Percentiles rank a stretch among this genome's conserved stretches.
Conservation (phyloP, 2,888 invertebrate genomes). For the Campoplex nolae region DNA sequence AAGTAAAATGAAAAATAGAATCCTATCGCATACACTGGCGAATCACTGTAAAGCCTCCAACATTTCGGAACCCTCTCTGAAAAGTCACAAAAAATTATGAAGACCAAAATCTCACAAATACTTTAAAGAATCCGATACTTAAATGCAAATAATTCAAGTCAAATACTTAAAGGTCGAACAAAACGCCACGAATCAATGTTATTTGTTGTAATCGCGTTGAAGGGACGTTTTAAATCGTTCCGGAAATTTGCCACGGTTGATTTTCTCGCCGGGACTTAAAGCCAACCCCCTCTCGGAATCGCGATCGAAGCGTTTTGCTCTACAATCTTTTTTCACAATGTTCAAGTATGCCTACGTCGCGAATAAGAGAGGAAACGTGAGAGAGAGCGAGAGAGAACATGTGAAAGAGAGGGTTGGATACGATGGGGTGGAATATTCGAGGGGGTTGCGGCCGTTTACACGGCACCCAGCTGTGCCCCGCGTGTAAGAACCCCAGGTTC, state of each 20-base stretch:
- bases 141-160: conserved; percentile 10
- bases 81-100: not conserved
- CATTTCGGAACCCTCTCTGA: not conserved
- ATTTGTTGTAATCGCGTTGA: conserved; percentile 31
- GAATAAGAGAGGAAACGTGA: not conserved
- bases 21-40: too few relatives aligned
- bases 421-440: not conserved
- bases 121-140: not conserved
- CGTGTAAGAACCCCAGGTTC: conserved; percentile 63
- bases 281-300: conserved; percentile 1
- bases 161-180: not conserved
- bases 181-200: conserved; percentile 40
- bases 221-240: conserved; percentile 55
- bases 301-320: conserved; percentile 47
- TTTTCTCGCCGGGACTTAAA: conserved; percentile 46
- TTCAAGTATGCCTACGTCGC: conserved; percentile 27
- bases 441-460: conserved; percentile 69
- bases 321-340: conserved; percentile 57
- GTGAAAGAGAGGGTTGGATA: conserved; percentile 5
- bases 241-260: conserved; percentile 41
- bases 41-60: not conserved
- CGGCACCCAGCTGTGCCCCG: conserved; percentile 81
- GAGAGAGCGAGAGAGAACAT: not conserved
- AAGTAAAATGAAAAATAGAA: not conserved
- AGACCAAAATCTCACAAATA: not conserved